Conservation (phyloP, 1,140 invertebrate species). For the Ylistrum balloti region DNA sequence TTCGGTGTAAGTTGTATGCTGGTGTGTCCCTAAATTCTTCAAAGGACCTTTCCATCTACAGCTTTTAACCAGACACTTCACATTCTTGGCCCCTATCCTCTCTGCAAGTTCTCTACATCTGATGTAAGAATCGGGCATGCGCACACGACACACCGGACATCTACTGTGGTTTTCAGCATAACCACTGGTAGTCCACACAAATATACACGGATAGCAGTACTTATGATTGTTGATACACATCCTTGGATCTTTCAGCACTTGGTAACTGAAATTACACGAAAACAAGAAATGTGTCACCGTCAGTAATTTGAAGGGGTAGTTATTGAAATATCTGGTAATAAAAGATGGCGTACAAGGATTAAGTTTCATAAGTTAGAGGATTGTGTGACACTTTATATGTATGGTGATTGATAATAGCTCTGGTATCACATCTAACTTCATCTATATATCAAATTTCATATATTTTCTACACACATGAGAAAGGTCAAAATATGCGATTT, state of each 20-base stretch:
- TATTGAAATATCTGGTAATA: too few species aligned
- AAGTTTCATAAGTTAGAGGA: too few species aligned
- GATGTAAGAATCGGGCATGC: conserved; percentile 69
- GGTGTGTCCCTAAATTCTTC: conserved; percentile 65
- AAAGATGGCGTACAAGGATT: too few species aligned
- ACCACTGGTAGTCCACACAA: conserved; percentile 76
- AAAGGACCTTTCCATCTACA: conserved; percentile 76
- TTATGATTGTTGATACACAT: conserved; percentile 78
- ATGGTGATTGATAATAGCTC: too few species aligned
- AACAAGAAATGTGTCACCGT: conserved; percentile 1
- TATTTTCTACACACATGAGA: too few species aligned
- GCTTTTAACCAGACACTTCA: conserved; percentile 71
- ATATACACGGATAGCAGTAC: conserved; percentile 79
- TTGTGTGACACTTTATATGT: too few species aligned
- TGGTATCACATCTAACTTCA: too few species aligned
- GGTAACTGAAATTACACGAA: conserved; percentile 73
- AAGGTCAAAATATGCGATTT: too few species aligned
- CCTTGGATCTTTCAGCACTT: conserved; percentile 75
- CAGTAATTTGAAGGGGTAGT: too few species aligned
- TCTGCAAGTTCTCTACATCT: conserved; percentile 70
- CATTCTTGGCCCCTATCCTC: conserved; percentile 68
- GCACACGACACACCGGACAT: conserved; percentile 78
- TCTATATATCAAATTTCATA: too few species aligned
- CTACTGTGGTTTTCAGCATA: conserved; percentile 71
- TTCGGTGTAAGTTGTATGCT: conserved; percentile 71